Base-by-base conservation (phyloP, 2,113 vertebrate genomes). In the Syngnathus floridae region DNA sequence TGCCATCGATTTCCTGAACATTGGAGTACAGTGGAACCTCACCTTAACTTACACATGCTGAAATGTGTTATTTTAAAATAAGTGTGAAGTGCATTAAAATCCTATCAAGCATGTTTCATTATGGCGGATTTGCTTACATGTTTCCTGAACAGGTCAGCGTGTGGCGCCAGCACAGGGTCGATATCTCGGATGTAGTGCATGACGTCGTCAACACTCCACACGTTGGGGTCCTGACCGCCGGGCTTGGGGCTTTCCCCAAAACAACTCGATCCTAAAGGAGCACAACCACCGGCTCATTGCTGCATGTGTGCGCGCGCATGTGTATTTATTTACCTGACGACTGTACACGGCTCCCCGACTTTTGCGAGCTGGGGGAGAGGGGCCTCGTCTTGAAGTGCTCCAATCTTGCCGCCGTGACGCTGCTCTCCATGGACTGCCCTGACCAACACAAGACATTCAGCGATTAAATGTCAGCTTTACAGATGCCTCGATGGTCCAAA, bases 101-200 rank as follows among this genome's bases (percentile, higher is more conserved):
- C 2, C 2, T 41, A 41, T 41, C 8, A 41, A 41, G 40, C 8
- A 9, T 41, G 11, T 41, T 41, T 41, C 40, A 2, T 8, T 10
- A 26, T n/a, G 12, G 7, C 63, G 7, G 52, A 7, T 8, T 10
- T 36, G 90, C 93, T 54, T 88, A 99, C 96, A 0, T 99, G 97
- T 83, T 97, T 98, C 13, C 95, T 92, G 70, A 99, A 99, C 61
- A 98, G 95, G 78, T 98, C 95, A 2, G 95, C 95, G 0, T 98
- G 95, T 26, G 95, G 93, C 36, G 94, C 95, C 46, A 98, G 90
- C 78, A 95, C 94, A 0, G 96, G 96, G 63, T 99, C 97, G 0
- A 94, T 89, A 43, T 96, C 93, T 10, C 92, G 89, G 74, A 99
- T 92, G 82, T 96, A 99, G 84, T 94, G 92, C 95, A 98, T 97